Percentiles rank a stretch among this genome's conserved stretches.
Evolutionary conservation across 2,797 vertebrate species (phyloP).

Genomic region (Anguilla obscura): DNA sequence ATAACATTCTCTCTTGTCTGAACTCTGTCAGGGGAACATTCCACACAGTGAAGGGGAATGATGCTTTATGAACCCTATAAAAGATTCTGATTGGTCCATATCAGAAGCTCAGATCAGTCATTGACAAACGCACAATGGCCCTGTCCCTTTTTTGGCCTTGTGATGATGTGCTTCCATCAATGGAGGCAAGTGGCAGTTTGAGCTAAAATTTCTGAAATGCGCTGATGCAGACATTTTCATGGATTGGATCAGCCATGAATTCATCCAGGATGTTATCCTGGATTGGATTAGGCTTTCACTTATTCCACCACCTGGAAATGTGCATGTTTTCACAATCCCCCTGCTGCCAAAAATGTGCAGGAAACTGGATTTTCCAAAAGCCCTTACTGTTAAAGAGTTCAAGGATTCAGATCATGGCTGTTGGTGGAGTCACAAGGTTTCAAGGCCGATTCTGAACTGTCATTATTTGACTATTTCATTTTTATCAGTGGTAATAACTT

Average conservation of each 20-base stretch:
- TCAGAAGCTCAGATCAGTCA: neutral
- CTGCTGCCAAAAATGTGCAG: neutral
- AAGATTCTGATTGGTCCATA: neutral
- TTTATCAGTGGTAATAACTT: too few species aligned
- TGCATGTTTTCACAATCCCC: neutral
- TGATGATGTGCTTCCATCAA: neutral
- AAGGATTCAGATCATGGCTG: neutral
- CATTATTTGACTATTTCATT: neutral
- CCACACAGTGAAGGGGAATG: neutral
- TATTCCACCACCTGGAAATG: too few species aligned
- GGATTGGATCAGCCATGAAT: neutral
- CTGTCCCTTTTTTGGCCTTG: neutral
- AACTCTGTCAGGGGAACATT: neutral
- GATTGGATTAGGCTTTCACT: too few species aligned
- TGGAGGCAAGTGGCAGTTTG: constrained; percentile 31
- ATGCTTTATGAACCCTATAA: neutral
- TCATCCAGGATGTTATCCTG: neutral
- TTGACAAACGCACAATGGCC: neutral
- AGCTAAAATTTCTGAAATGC: neutral
- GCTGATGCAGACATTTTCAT: neutral
- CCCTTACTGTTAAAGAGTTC: neutral
- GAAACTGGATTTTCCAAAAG: neutral
- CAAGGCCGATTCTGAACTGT: neutral
- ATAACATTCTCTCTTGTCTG: neutral
- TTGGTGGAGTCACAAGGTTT: neutral